Percentiles rank a stretch among this genome's conserved stretches.
Conservation (phyloP, 2,797 vertebrate genomes). For the Cyprinodon diabolis region DNA sequence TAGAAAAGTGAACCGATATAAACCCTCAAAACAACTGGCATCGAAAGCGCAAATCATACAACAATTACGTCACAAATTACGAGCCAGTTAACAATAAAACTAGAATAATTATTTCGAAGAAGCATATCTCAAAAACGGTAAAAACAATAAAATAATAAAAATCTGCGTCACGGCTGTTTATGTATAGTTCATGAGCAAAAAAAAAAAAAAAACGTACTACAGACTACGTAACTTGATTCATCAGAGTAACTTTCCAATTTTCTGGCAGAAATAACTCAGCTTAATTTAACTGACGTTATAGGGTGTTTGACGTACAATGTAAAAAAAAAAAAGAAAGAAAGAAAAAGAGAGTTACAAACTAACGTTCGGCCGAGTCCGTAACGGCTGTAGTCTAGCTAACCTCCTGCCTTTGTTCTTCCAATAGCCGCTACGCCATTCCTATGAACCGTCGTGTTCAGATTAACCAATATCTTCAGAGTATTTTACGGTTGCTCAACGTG, state of each 20-base stretch:
- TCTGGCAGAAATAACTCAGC: no score
- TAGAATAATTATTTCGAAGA: neutral
- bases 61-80: neutral
- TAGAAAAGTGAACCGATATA: neutral
- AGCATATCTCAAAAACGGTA: neutral
- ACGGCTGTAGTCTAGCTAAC: constrained; percentile 55
- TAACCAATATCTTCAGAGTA: rapidly evolving
- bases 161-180: neutral
- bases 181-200: no score
- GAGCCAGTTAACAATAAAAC: neutral
- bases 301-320: constrained; percentile 9
- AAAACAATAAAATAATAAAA: neutral
- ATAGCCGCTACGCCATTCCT: neutral
- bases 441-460: neutral
- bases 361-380: constrained; percentile 36
- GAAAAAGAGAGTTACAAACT: constrained; percentile 18
- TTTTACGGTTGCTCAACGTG: rapidly evolving
- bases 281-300: neutral
- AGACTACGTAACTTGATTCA: no score
- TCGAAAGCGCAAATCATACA: neutral
- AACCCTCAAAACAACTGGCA: neutral
- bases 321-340: constrained; percentile 14
- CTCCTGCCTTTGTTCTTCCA: constrained; percentile 68
- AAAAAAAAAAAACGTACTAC: neutral
- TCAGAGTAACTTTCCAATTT: no score